Conservation (phyloP, 2,888 invertebrate species). For the Chrysomela aeneicollis region DNA sequence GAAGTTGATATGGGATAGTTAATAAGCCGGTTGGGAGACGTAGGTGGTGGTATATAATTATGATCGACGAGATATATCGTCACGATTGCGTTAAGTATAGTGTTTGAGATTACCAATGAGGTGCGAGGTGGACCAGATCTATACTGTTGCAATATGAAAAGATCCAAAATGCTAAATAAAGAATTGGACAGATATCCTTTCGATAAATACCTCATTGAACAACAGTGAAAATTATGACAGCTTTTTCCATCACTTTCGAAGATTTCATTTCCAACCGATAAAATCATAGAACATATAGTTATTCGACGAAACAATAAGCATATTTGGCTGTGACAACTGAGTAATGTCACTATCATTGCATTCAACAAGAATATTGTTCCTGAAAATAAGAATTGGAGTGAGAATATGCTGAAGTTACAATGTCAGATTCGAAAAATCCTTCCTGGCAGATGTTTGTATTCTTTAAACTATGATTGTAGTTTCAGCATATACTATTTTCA, state of each 20-base stretch:
- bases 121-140: conserved; percentile 52
- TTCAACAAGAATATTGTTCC: too few relatives aligned
- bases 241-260: too few relatives aligned
- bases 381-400: too few relatives aligned
- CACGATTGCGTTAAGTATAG: conserved; percentile 63
- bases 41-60: conserved; percentile 56
- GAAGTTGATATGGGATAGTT: conserved; percentile 46
- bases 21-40: conserved; percentile 46
- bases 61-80: conserved; percentile 60
- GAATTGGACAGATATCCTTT: not conserved
- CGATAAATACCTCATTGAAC: conserved; percentile 17
- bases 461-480: too few relatives aligned
- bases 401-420: too few relatives aligned
- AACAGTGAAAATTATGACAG: not conserved
- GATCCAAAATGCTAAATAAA: not conserved
- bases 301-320: too few relatives aligned
- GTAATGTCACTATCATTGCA: too few relatives aligned
- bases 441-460: too few relatives aligned
- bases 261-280: not conserved
- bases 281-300: too few relatives aligned
- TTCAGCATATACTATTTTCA: too few relatives aligned
- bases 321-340: too few relatives aligned
- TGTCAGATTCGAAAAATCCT: too few relatives aligned
- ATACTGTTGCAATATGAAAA: not conserved
- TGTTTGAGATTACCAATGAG: conserved; percentile 61